phyloP scores from a whole-genome alignment of 2,888 invertebrate genomes.

The Serripes groenlandicus region DNA sequence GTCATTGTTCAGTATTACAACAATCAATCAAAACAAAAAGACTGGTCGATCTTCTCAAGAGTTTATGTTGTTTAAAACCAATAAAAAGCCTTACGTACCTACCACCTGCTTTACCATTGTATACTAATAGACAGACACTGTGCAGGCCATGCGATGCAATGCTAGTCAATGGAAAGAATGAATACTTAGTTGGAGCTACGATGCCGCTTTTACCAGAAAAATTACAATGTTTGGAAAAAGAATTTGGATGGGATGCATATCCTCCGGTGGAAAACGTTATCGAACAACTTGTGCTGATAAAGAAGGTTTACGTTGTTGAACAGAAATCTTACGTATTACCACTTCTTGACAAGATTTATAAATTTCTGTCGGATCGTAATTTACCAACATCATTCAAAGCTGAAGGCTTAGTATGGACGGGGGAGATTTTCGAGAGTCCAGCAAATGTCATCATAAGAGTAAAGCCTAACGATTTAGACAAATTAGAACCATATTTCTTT shows the following conservation, averaged over 20 bases:
- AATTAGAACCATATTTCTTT: conserved; percentile 43
- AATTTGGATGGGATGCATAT: conserved; percentile 30
- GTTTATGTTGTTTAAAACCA: too few species aligned
- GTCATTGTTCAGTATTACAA: too few species aligned
- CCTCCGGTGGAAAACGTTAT: conserved; percentile 44
- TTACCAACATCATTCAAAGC: neutral
- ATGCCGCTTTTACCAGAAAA: conserved; percentile 37
- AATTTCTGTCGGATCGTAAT: neutral
- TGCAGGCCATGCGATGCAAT: conserved; percentile 5
- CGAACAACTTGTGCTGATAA: conserved; percentile 37
- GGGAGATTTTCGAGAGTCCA: conserved; percentile 41
- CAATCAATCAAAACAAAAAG: too few species aligned
- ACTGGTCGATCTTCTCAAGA: too few species aligned
- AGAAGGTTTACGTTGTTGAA: conserved; percentile 26
- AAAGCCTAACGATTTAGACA: conserved; percentile 24
- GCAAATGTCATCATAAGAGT: conserved; percentile 11
- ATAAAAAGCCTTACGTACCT: neutral
- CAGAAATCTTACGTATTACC: conserved; percentile 33
- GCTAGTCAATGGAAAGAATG: neutral
- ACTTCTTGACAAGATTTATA: conserved; percentile 41
- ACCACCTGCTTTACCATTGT: neutral
- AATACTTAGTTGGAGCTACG: conserved; percentile 37
- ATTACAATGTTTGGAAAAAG: conserved; percentile 5
- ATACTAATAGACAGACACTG: neutral
- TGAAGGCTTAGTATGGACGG: conserved; percentile 44